These are phyloP conservation scores for Phyllopteryx taeniolatus DNA, from an alignment of 2,113 vertebrate genomes.

Conservation along the genomic window DNA sequence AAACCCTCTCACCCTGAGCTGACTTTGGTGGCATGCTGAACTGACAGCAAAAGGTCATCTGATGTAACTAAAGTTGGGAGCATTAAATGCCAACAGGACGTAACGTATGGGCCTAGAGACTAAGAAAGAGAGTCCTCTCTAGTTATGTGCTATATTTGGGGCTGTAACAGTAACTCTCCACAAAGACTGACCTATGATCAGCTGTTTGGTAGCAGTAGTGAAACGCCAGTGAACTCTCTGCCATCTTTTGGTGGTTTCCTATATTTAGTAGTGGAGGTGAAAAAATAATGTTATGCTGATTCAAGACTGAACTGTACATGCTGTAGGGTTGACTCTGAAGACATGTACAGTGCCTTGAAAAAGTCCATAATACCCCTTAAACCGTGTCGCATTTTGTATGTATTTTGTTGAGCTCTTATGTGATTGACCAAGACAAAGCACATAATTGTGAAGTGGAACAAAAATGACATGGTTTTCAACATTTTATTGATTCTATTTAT, in stretches of 20 bases:
- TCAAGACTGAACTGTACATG: slow-evolving; percentile 18
- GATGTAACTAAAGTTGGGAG: slow-evolving; percentile 76
- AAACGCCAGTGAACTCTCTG: slow-evolving; percentile 11
- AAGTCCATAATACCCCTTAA: no score
- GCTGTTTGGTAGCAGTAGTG: not conserved
- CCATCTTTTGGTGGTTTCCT: slow-evolving; percentile 29
- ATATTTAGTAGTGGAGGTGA: slow-evolving; percentile 68
- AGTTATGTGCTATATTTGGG: slow-evolving; percentile 47
- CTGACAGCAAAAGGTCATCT: slow-evolving; percentile 69
- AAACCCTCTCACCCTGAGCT: slow-evolving; percentile 29
- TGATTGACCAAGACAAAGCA: no score
- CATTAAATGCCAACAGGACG: slow-evolving; percentile 76
- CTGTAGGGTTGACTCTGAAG: slow-evolving; percentile 4
- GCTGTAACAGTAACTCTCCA: slow-evolving; percentile 33
- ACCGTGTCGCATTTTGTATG: no score
- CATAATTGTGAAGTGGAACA: no score
- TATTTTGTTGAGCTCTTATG: no score
- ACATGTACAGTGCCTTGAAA: not conserved
- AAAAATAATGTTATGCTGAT: slow-evolving; percentile 54
- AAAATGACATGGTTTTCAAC: no score
- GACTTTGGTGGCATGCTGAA: slow-evolving; percentile 44
- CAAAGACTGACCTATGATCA: slow-evolving; percentile 37
- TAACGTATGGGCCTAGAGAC: slow-evolving; percentile 16
- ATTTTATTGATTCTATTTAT: no score
- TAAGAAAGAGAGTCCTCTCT: not conserved